Percentiles rank a stretch among this genome's conserved stretches.
Conservation (phyloP, 2,113 vertebrate species). For the Leucosticte australis region DNA sequence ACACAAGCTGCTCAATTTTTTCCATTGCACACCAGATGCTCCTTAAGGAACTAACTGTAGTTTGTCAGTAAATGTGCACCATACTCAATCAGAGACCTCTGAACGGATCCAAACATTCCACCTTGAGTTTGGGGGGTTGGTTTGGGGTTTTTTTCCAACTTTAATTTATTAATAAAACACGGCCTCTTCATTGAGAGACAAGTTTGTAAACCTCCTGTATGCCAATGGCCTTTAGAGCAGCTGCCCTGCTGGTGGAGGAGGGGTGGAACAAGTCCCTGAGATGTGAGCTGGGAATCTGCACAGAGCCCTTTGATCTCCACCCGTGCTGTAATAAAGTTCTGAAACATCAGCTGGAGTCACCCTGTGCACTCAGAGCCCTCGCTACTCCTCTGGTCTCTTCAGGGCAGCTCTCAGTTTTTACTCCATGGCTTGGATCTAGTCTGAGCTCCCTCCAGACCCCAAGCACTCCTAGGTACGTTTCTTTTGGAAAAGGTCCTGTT, state of each 20-base stretch:
- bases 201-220: constrained; percentile 3
- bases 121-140: background rate
- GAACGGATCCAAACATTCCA: constrained; percentile 48
- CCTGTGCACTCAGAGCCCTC: background rate
- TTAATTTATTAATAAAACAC: constrained; percentile 46
- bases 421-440: background rate
- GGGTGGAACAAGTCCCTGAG: background rate
- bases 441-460: background rate
- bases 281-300: background rate
- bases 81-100: constrained; percentile 31
- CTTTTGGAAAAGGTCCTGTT: rapidly evolving
- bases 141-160: background rate
- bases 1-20: constrained; percentile 25
- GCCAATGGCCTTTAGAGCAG: background rate
- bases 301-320: background rate
- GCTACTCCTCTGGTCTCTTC: background rate
- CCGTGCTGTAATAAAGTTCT: background rate
- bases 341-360: background rate
- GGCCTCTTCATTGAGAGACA: constrained; percentile 32
- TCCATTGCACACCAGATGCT: constrained; percentile 33
- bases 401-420: background rate
- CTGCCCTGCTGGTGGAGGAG: background rate
- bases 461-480: background rate
- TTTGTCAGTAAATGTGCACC: constrained; percentile 43
- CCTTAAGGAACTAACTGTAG: constrained; percentile 27